Evolutionary conservation across 2,113 vertebrate species (phyloP).

Genomic region (Zosterops pallidus): DNA sequence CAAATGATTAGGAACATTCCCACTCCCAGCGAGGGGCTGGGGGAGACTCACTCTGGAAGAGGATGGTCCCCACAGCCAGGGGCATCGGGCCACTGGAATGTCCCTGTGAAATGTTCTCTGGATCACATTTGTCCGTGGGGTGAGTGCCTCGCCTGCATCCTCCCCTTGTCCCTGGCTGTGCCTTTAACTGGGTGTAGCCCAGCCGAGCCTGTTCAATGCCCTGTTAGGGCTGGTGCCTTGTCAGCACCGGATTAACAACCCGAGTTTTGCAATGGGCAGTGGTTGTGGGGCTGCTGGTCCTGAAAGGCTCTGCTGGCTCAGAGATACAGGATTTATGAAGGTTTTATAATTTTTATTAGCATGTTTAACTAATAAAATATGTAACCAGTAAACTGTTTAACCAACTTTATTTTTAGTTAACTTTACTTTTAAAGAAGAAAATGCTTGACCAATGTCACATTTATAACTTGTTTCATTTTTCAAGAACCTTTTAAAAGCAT

Average conservation of each 20-base stretch:
- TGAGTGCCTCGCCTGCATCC: background rate
- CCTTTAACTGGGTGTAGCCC: slow-evolving; percentile 5
- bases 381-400: background rate
- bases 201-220: background rate
- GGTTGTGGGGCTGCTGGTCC: background rate
- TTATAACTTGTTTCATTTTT: background rate
- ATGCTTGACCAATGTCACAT: background rate
- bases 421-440: background rate
- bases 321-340: background rate
- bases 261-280: background rate
- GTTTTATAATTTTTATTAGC: background rate
- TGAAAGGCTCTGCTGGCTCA: background rate
- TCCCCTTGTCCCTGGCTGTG: background rate
- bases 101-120: background rate
- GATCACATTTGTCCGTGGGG: background rate
- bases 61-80: fast-evolving
- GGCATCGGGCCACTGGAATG: fast-evolving
- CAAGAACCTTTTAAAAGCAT: background rate
- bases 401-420: background rate
- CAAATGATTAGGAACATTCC: background rate
- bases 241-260: background rate
- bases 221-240: background rate
- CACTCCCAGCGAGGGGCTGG: background rate
- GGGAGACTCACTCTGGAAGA: background rate
- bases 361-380: background rate